Conservation (phyloP, 2,888 invertebrate genomes). For the Megaustenia siamemsis region DNA sequence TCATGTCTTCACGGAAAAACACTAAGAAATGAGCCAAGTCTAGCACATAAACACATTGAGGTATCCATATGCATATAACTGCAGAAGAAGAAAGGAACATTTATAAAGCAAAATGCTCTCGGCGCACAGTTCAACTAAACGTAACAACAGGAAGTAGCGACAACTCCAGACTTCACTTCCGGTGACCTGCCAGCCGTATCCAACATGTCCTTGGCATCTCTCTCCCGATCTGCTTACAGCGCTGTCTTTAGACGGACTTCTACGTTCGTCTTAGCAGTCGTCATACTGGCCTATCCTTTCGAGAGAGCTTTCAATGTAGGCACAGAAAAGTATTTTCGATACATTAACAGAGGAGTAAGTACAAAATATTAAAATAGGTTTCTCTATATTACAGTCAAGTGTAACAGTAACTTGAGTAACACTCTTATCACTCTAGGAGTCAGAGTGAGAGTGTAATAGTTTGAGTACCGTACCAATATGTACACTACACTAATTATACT, state of each 20-base stretch:
- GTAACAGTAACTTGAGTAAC: no score
- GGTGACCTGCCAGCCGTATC: not conserved
- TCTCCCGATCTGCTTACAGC: conserved; percentile 16
- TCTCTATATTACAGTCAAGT: no score
- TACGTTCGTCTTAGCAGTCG: conserved; percentile 46
- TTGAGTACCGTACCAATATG: no score
- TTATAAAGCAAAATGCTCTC: not conserved
- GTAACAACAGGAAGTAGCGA: not conserved
- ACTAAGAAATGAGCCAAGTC: no score
- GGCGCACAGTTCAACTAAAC: not conserved
- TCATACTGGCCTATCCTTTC: conserved; percentile 52
- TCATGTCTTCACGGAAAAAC: no score
- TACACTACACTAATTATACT: no score
- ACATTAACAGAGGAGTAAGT: conserved; percentile 48
- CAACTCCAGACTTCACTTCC: not conserved
- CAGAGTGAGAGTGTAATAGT: no score
- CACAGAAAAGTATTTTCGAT: conserved; percentile 42
- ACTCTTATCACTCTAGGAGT: no score
- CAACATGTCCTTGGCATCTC: conserved; percentile 19
- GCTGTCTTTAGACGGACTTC: conserved; percentile 50
- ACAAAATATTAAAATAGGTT: not conserved
- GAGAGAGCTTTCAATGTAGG: conserved; percentile 49
- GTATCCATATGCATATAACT: no score
- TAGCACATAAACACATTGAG: no score
- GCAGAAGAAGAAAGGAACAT: not conserved